Percentiles rank a stretch among this genome's conserved stretches.
These are phyloP conservation scores for Acrossocheilus fasciatus DNA, from an alignment of 2,797 vertebrate genomes.

Conservation along the genomic window DNA sequence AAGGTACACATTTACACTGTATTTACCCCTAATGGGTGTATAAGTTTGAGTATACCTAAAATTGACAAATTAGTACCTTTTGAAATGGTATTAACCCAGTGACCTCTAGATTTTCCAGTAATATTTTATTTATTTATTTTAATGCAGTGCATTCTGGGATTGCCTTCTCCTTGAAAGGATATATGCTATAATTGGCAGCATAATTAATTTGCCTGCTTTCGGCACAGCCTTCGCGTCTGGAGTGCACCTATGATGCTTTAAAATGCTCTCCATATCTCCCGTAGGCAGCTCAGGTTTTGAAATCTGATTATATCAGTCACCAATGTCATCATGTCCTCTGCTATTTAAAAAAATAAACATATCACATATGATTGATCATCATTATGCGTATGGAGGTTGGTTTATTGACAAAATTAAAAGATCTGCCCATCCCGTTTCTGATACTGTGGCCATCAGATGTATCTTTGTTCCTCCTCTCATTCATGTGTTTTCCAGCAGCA, in stretches of 20 bases:
- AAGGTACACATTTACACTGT: not conserved
- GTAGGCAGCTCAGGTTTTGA: slow-evolving; percentile 20
- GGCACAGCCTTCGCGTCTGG: slow-evolving; percentile 14
- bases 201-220: slow-evolving; percentile 27
- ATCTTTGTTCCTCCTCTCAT: slow-evolving; percentile 34
- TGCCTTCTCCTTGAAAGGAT: slow-evolving; percentile 26
- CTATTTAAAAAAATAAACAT: not conserved
- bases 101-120: not conserved
- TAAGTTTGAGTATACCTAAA: not conserved
- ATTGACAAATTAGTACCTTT: not conserved
- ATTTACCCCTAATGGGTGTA: not conserved
- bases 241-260: not conserved
- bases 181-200: slow-evolving; percentile 22
- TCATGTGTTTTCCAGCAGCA: slow-evolving; percentile 37
- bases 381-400: slow-evolving; percentile 6
- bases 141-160: too few species aligned
- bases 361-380: slow-evolving; percentile 11
- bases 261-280: slow-evolving; percentile 4
- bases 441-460: not conserved
- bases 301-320: slow-evolving; percentile 44
- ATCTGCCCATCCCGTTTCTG: not conserved
- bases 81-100: not conserved
- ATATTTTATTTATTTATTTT: not conserved
- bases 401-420: slow-evolving; percentile 9
- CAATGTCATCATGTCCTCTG: slow-evolving; percentile 35